These are phyloP conservation scores for Drosophila seguyi DNA, from an alignment of 1,140 invertebrate genomes.

Conservation along the genomic window DNA sequence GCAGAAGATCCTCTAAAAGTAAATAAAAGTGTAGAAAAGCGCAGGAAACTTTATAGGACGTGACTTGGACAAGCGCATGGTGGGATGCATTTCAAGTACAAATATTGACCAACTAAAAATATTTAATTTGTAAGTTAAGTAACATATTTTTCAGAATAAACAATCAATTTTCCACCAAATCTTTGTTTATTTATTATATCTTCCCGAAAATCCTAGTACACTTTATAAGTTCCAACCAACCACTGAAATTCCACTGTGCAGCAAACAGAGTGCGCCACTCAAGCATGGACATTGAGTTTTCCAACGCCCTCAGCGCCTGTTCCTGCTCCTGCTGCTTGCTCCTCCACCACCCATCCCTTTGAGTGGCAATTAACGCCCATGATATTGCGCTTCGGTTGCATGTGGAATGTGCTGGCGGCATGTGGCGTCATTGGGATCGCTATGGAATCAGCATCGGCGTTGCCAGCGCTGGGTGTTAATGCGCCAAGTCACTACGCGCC, in stretches of 20 bases:
- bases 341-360: slow-evolving; percentile 21
- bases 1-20: slow-evolving; percentile 42
- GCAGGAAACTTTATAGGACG: slow-evolving; percentile 68
- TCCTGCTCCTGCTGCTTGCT: neutral
- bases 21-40: slow-evolving; percentile 53
- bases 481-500: slow-evolving; percentile 56
- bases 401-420: slow-evolving; percentile 46
- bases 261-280: slow-evolving; percentile 3
- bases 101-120: neutral
- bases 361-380: slow-evolving; percentile 76
- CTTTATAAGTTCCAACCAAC: neutral
- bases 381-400: slow-evolving; percentile 75
- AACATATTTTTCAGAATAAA: neutral
- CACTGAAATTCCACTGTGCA: neutral
- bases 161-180: neutral
- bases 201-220: neutral
- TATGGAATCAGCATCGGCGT: slow-evolving; percentile 4
- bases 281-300: slow-evolving; percentile 26
- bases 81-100: neutral
- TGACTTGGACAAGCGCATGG: slow-evolving; percentile 46
- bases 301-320: neutral
- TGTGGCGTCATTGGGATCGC: slow-evolving; percentile 24
- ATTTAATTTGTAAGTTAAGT: neutral
- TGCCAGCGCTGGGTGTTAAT: slow-evolving; percentile 56
- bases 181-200: neutral